Conservation (phyloP, 30 jellyfish, hydroid and myxozoan species). For the Mastigias papua region DNA sequence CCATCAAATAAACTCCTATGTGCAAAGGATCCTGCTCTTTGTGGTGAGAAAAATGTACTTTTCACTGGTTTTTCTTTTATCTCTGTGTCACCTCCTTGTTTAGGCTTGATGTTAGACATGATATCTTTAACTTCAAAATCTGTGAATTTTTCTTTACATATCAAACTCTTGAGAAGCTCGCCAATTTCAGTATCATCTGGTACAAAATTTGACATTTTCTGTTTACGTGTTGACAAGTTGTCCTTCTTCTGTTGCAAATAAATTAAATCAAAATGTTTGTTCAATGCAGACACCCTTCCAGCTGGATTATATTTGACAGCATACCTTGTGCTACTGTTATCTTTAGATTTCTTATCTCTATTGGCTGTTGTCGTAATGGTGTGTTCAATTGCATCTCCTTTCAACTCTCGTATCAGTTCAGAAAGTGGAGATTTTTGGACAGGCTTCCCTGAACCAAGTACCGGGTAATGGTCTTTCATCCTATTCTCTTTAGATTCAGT, state of each 20-base stretch:
- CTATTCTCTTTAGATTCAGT: background rate
- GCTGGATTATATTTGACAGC: slow-evolving; percentile 8
- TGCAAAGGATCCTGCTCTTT: slow-evolving; percentile 1
- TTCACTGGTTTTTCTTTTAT: background rate
- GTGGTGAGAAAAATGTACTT: background rate
- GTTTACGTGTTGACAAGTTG: background rate
- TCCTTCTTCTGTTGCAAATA: background rate
- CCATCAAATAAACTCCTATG: slow-evolving; percentile 16
- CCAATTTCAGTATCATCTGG: slow-evolving; percentile 77
- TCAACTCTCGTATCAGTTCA: slow-evolving; percentile 9
- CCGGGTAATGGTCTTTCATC: slow-evolving; percentile 3
- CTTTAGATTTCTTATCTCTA: background rate
- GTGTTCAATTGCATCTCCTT: slow-evolving; percentile 1
- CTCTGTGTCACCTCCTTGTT: background rate
- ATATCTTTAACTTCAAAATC: slow-evolving; percentile 51
- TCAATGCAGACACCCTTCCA: slow-evolving; percentile 26
- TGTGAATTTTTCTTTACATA: slow-evolving; percentile 4
- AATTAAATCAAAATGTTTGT: slow-evolving; percentile 40
- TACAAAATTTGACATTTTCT: slow-evolving; percentile 3
- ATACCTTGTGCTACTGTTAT: background rate
- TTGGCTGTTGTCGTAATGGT: background rate
- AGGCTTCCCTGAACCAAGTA: background rate
- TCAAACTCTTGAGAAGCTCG: slow-evolving; percentile 45
- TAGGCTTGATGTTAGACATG: slow-evolving; percentile 37
- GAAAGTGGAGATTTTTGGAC: background rate